Base-by-base conservation (phyloP, 2,797 vertebrate species). In the Jordanella pulchra region DNA sequence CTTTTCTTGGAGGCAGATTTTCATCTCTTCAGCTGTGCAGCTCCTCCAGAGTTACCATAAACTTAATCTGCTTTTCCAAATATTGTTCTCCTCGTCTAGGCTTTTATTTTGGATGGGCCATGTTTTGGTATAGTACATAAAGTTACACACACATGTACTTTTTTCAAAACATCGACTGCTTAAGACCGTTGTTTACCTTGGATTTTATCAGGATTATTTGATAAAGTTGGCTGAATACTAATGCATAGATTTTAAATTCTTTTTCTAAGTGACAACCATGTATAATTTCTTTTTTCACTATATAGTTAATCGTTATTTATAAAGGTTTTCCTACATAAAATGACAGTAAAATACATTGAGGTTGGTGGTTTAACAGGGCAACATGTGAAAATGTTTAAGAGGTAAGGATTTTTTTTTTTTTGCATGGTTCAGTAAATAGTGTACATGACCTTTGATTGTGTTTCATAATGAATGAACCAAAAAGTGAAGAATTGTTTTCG, bases 381-480 rank as follows among this genome's bases (percentile, higher is more conserved):
- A 44, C 25, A 64, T 44, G n/a, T 27, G 39, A 15, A 64, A 44
- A 64, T 7, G n/a, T 17, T 25, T 12, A 63, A 42, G 35, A 64
- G 7, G 35, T 25, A 17, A 9, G 23, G 60, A 64, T 64, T 42
- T 13, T 44, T 64, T 64, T 64, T 42, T 13, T 44, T 64, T 64
- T 64, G 39, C 60, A 44, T 42, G 35, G 32, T 21, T n/a, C 7
- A n/a, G 11, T 39, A n/a, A 7, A 44, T 7, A 63, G 42, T 44
- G 60, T 44, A 42, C 39, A 44, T 27, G 60, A 64, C 39, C 23
- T 64, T 55, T 67, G 76, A 45, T 69, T n/a, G 74, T 39, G 55
- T 76, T 82, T 78, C 75, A 81, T 82, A 65, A 76, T 78, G 64
- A 84, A 86, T 66, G 30, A 90, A 92, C 90, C 90, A 92, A 93